These are phyloP conservation scores for Chironomus riparius DNA, from an alignment of 2,888 invertebrate genomes.

Conservation along the genomic window DNA sequence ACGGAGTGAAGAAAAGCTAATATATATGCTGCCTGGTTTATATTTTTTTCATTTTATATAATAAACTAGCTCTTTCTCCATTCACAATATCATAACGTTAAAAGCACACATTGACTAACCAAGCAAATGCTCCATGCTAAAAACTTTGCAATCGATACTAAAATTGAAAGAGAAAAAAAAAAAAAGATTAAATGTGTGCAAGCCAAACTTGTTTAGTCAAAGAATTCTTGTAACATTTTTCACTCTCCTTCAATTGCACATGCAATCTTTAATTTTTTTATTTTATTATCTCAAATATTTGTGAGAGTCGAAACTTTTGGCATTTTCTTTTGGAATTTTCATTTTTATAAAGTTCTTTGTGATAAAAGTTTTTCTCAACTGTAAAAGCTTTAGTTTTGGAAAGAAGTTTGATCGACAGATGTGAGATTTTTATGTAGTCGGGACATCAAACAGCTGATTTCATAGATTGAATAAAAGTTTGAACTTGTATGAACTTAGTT, in stretches of 20 bases:
- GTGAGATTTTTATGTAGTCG: too few species aligned
- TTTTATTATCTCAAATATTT: not conserved
- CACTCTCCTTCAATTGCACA: not conserved
- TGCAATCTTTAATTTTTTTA: not conserved
- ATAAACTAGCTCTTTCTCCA: slow-evolving; percentile 24
- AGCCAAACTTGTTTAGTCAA: not conserved
- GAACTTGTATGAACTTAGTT: too few species aligned
- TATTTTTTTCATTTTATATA: slow-evolving; percentile 1
- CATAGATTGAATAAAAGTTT: too few species aligned
- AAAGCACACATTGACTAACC: slow-evolving; percentile 14
- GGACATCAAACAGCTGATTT: too few species aligned
- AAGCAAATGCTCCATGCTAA: not conserved
- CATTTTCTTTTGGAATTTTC: not conserved
- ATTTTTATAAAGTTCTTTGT: not conserved
- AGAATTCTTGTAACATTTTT: not conserved
- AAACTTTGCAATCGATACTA: not conserved
- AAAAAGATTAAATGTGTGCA: not conserved
- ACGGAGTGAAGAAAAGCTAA: not conserved
- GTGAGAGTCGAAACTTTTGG: not conserved
- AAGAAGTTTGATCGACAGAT: not conserved
- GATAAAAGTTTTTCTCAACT: not conserved
- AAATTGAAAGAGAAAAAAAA: not conserved
- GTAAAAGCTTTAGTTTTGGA: not conserved
- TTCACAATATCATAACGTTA: slow-evolving; percentile 15
- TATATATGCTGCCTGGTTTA: not conserved